phyloP scores from a whole-genome alignment of 2,113 vertebrate species.

The Gallinago jamesoni region DNA sequence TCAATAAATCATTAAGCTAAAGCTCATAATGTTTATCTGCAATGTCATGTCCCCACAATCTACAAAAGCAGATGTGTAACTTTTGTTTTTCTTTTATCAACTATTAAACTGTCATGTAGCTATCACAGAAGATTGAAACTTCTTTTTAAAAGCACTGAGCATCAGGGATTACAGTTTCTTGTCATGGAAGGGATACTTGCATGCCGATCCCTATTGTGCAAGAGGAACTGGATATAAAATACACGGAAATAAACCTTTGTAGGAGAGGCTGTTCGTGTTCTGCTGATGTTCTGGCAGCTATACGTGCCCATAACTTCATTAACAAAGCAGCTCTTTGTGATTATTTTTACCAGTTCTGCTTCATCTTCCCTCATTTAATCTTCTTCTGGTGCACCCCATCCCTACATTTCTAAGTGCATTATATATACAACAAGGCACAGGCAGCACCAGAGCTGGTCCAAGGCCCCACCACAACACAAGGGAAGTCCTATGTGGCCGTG shows the following conservation, averaged over 20 bases:
- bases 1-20: slow-evolving; percentile 38
- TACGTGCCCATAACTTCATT: neutral
- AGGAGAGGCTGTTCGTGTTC: neutral
- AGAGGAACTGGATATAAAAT: neutral
- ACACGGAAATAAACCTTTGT: neutral
- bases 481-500: fast-evolving
- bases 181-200: neutral
- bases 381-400: neutral
- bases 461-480: neutral
- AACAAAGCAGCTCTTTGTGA: neutral
- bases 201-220: neutral
- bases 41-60: neutral
- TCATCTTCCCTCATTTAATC: neutral
- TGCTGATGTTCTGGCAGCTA: neutral
- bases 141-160: neutral
- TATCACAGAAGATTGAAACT: neutral
- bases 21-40: slow-evolving; percentile 13
- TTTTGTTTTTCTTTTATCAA: slow-evolving; percentile 22
- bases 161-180: neutral
- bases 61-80: neutral
- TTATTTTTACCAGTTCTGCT: neutral
- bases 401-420: neutral
- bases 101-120: neutral
- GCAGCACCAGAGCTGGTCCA: neutral
- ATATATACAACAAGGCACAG: neutral